Conservation (phyloP, 2,113 vertebrate genomes). For the Nyctibius bracteatus region DNA sequence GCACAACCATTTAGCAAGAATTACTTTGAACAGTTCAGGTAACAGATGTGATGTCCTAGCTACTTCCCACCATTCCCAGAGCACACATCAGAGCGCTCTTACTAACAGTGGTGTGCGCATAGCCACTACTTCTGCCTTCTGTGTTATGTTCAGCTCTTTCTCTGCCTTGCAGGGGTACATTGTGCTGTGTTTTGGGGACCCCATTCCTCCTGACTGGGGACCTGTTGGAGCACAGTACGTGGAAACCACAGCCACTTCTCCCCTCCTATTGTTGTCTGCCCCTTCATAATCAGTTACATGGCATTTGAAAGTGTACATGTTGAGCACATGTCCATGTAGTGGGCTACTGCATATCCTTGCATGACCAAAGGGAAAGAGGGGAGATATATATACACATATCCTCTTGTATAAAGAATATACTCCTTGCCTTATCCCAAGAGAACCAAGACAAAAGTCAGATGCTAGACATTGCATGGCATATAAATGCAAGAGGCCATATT, state of each 20-base stretch:
- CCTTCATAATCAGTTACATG: not conserved
- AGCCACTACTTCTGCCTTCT: not conserved
- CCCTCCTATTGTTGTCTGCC: not conserved
- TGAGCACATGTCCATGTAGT: fast-evolving
- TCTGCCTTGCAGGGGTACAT: not conserved
- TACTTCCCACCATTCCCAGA: not conserved
- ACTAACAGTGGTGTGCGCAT: not conserved
- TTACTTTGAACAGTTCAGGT: not conserved
- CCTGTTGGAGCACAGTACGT: fast-evolving
- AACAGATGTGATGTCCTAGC: not conserved
- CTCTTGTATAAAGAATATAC: not conserved
- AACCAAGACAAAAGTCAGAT: not conserved
- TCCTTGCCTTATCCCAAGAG: not conserved
- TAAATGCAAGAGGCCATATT: not conserved
- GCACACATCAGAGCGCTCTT: not conserved
- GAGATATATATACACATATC: fast-evolving
- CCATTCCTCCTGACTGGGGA: not conserved
- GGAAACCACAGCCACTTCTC: not conserved
- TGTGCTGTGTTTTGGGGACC: not conserved
- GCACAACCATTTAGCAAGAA: not conserved
- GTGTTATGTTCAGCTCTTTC: not conserved
- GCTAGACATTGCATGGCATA: fast-evolving
- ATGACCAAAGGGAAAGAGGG: not conserved
- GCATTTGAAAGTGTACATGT: not conserved
- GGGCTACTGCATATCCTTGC: not conserved